Evolutionary conservation across 2,113 vertebrate genomes (phyloP), one percentile per base, ranked within the genome.

Genomic region (Ceuthmochares aereus): DNA sequence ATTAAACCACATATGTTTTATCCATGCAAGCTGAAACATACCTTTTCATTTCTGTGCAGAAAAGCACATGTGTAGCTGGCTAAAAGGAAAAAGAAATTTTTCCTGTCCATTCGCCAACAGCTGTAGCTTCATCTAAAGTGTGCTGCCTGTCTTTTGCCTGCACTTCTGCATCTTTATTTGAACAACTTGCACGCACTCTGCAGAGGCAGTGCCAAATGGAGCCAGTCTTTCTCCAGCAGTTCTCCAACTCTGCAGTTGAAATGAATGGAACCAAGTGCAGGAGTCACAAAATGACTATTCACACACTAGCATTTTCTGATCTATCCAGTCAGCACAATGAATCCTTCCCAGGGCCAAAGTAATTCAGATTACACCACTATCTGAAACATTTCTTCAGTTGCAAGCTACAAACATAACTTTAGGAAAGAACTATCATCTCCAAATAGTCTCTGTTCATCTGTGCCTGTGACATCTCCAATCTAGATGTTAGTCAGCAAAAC

Each of bases 391-490:
- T 78, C 64, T 84, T 85, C 81, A 62, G 84, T 8, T 87, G 84
- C 74, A 88, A 83, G 59, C 64, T 73, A 55, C 86, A 82, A 87
- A 84, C 37, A 85, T 59, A 63, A 88, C 75, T 96, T 92, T 63
- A 89, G 18, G 29, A 91, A 34, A 59, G 96, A 93, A 90, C 68
- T 42, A 84, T 73, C 72, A 89, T 68, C 92, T 89, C 91, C 26
- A 54, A 69, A 84, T 67, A 80, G 92, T 87, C 74, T 60, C 78
- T 90, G 83, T 73, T 97, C 96, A 96, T 54, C 79, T 96, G 79
- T 17, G 78, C 73, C 89, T 87, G 75, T 91, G 92, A 87, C 87
- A 74, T 63, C 42, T 92, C 67, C 86, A 82, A 67, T 91, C 78
- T 74, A 72, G 88, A 81, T 42, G 91, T 93, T 96, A 87, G 86